Percentiles rank a stretch among this genome's conserved stretches.
Conservation (phyloP, 1,140 invertebrate genomes). For the Cherax destructor region DNA sequence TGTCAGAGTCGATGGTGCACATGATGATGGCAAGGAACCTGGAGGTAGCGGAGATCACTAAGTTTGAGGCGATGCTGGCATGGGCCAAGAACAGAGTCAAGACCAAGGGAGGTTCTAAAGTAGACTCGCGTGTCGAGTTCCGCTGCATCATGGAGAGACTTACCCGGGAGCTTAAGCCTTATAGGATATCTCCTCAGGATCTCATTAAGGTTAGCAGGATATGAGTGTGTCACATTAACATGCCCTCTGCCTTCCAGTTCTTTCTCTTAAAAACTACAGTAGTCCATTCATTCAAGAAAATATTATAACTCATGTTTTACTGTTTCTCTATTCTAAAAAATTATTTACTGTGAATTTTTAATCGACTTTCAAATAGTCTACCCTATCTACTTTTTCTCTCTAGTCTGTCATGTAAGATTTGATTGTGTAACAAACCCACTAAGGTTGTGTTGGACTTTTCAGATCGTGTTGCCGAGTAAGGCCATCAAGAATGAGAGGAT, state of each 20-base stretch:
- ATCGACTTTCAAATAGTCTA: too few relatives aligned
- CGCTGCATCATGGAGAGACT: constrained; percentile 94
- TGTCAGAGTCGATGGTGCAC: constrained; percentile 95
- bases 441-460: constrained; percentile 27
- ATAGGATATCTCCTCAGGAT: constrained; percentile 94
- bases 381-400: too few relatives aligned
- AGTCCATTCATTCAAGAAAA: too few relatives aligned
- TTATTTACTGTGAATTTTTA: too few relatives aligned
- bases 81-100: constrained; percentile 90
- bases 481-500: constrained; percentile 95
- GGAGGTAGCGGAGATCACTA: constrained; percentile 88
- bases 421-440: too few relatives aligned
- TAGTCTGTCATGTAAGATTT: too few relatives aligned
- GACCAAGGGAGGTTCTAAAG: constrained; percentile 81
- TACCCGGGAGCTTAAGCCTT: constrained; percentile 90
- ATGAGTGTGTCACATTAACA: too few relatives aligned
- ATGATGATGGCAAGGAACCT: constrained; percentile 93
- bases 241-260: too few relatives aligned
- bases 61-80: constrained; percentile 94
- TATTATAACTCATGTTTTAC: too few relatives aligned
- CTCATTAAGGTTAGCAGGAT: constrained; percentile 84
- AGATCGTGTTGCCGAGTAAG: constrained; percentile 93
- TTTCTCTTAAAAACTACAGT: too few relatives aligned
- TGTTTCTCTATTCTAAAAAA: too few relatives aligned
- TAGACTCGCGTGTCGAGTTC: constrained; percentile 91